Conservation (phyloP, 2,888 invertebrate species). For the Opisthograptis luteolata region DNA sequence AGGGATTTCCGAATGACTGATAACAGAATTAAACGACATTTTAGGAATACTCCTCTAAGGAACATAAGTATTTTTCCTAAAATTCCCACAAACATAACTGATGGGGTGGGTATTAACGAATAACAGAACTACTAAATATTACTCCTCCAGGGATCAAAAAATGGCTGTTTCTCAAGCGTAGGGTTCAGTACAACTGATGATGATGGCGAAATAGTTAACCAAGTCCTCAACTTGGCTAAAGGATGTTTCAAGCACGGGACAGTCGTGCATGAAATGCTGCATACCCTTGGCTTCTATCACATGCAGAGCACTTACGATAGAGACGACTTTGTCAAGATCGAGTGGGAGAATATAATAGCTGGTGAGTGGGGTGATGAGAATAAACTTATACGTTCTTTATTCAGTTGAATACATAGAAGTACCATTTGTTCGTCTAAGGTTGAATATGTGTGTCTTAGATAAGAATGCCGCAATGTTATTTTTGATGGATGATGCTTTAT, state of each 20-base stretch:
- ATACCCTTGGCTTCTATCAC: conserved; percentile 92
- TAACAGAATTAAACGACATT: too few relatives aligned
- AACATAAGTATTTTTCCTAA: too few relatives aligned
- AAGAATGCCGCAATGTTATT: too few relatives aligned
- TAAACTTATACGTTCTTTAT: too few relatives aligned
- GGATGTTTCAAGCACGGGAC: conserved; percentile 86
- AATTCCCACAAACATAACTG: too few relatives aligned
- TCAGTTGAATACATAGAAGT: too few relatives aligned
- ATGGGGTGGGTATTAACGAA: too few relatives aligned
- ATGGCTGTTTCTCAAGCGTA: conserved; percentile 80
- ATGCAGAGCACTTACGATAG: conserved; percentile 92
- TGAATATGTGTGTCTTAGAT: too few relatives aligned
- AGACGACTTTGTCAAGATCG: conserved; percentile 89
- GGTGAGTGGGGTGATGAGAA: conserved; percentile 77
- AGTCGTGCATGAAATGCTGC: conserved; percentile 91
- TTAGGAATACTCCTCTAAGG: too few relatives aligned
- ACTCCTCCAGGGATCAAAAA: conserved; percentile 88
- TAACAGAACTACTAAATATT: background rate
- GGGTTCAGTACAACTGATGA: conserved; percentile 58
- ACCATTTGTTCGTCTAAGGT: too few relatives aligned
- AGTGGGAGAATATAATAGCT: conserved; percentile 88
- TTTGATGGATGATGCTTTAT: too few relatives aligned
- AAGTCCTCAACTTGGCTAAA: conserved; percentile 82
- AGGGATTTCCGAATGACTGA: too few relatives aligned
- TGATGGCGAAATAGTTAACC: conserved; percentile 49